Evolutionary conservation across 2,797 vertebrate species (phyloP).

Genomic region (Cebuella pygmaea): DNA sequence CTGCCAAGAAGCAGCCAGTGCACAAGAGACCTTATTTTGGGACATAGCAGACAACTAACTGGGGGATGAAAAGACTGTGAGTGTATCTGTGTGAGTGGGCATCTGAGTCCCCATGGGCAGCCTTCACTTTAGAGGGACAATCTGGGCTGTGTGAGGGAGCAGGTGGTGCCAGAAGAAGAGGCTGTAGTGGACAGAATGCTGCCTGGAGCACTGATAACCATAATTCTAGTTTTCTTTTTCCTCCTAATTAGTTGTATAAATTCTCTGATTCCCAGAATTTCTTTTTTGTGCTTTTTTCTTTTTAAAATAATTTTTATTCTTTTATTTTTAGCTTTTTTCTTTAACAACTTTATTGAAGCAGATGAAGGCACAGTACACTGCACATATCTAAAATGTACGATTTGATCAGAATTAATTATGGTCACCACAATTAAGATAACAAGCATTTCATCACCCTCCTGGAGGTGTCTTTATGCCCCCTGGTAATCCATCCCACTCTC

Average conservation of each 20-base stretch:
- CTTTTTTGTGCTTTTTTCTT: not conserved
- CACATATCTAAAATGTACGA: rapidly evolving
- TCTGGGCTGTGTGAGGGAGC: not conserved
- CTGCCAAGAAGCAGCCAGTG: not conserved
- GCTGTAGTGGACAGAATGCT: not conserved
- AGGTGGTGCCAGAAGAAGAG: not conserved
- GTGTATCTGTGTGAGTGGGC: not conserved
- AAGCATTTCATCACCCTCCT: no score
- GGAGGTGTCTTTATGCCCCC: not conserved
- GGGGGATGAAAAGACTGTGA: not conserved
- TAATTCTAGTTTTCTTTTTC: not conserved
- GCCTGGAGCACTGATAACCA: not conserved
- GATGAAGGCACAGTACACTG: not conserved
- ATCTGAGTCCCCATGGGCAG: not conserved
- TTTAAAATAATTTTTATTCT: not conserved
- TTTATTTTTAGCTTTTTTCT: not conserved
- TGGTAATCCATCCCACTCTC: not conserved
- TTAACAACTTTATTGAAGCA: not conserved
- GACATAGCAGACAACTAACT: not conserved
- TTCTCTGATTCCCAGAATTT: not conserved
- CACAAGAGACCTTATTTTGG: slow-evolving; percentile 14
- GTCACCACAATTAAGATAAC: not conserved
- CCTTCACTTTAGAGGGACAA: not conserved
- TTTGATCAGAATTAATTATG: not conserved
- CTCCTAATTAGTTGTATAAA: not conserved